A percentile compares a stretch with the other conserved stretches of the same genome.
These are phyloP conservation scores for Epinotia demarniana DNA, from an alignment of 2,888 invertebrate species.

Conservation along the genomic window DNA sequence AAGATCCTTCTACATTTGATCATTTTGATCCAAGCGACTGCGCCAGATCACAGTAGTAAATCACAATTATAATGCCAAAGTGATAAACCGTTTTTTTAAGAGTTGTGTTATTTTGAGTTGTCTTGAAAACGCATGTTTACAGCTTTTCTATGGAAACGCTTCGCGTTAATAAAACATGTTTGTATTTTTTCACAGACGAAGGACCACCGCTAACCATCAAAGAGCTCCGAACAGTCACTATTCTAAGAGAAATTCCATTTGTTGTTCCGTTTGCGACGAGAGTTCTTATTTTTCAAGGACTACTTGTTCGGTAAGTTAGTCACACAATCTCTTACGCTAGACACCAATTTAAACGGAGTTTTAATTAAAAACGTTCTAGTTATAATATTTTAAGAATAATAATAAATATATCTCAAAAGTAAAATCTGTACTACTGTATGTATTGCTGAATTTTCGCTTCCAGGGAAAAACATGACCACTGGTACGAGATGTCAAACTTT, in stretches of 20 bases:
- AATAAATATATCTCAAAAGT: no score
- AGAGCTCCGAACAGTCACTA: conserved; percentile 93
- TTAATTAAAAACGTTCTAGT: no score
- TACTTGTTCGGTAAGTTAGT: conserved; percentile 77
- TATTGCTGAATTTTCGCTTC: conserved; percentile 44
- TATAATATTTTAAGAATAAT: no score
- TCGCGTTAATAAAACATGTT: neutral
- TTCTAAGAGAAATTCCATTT: conserved; percentile 97
- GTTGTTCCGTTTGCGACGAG: conserved; percentile 96
- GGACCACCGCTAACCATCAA: conserved; percentile 94
- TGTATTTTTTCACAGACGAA: conserved; percentile 85
- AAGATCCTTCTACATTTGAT: neutral
- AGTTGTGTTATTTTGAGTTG: no score
- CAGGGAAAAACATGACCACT: conserved; percentile 88
- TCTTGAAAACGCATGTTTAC: no score
- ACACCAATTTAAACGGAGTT: no score
- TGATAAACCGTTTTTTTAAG: no score
- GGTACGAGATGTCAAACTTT: conserved; percentile 90
- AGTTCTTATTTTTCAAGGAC: conserved; percentile 92
- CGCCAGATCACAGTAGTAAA: neutral
- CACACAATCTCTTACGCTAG: no score
- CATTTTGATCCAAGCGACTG: neutral
- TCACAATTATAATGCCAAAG: no score
- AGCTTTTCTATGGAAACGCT: no score
- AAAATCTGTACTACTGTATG: no score